Base-by-base conservation (phyloP, 2,113 vertebrate genomes). In the Leptobrachium ailaonicum region DNA sequence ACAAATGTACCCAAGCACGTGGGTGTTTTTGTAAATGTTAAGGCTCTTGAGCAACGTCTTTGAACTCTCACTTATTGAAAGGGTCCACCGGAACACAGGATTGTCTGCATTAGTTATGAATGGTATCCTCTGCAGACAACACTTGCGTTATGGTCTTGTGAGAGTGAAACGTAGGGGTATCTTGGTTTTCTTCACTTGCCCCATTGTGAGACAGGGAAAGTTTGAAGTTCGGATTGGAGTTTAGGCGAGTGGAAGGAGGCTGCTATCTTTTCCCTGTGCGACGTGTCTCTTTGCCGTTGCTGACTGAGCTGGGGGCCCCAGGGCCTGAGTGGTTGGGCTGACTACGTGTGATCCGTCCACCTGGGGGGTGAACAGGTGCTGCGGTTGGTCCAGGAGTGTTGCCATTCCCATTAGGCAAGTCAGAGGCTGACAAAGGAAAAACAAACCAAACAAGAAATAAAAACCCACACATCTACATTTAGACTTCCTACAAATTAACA, bases 261-360 rank as follows among this genome's bases (percentile, higher is more conserved):
- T 14, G 84, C 86, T 89, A 94, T 93, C 93, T 94, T 85, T 94
- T 94, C 86, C 92, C 88, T 75, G 90, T 92, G 54, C 93, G 88
- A 0, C 92, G 88, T 8, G 93, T 94, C 85, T 94, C 93, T 87
- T 94, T 94, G 80, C 93, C 93, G 2, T 94, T 94, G 83, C 90
- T 94, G 83, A 93, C 88, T 9, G 92, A 50, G 56, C 79, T 89
- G 77, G 70, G 74, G 0, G 88, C 80, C 47, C 85, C 80, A 8
- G 84, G 82, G 11, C 86, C 50, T 6, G 87, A 85, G 54, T 92
- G 89, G 79, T 86, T 89, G 50, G 90, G 90, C 50, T 91, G 90
- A 76, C 87, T 90, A 71, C 90, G 86, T 63, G 89, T 91, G 40
- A 90, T 90, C 40, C 93, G 86, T 20, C 89, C 89, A 73, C 87